Conservation (phyloP, 2,888 invertebrate genomes). For the Ochropleura leucogaster region DNA sequence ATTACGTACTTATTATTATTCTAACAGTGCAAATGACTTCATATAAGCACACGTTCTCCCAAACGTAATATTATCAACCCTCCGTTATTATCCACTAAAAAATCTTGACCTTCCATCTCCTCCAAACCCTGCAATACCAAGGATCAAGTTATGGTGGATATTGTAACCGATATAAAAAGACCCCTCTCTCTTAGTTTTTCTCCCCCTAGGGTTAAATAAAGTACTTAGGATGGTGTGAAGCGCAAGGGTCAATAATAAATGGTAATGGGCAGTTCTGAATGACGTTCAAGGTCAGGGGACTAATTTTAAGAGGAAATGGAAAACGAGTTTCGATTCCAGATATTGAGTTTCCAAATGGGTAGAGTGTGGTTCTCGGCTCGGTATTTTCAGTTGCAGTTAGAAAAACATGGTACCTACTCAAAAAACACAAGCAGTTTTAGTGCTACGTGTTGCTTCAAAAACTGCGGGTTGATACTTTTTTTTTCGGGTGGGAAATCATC, state of each 20-base stretch:
- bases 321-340: slow-evolving; percentile 36
- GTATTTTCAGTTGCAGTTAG: not conserved
- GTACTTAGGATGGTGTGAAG: slow-evolving; percentile 38
- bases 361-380: not conserved
- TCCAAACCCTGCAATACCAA: not conserved
- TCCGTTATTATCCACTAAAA: slow-evolving; percentile 3
- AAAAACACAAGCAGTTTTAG: not conserved
- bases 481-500: too few relatives aligned
- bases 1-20: slow-evolving; percentile 27
- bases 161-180: slow-evolving; percentile 48
- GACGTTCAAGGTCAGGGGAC: slow-evolving; percentile 51
- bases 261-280: slow-evolving; percentile 47
- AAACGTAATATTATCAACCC: slow-evolving; percentile 46
- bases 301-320: slow-evolving; percentile 47
- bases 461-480: too few relatives aligned
- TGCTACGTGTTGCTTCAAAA: too few relatives aligned
- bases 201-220: slow-evolving; percentile 53
- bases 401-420: not conserved
- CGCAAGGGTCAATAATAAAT: slow-evolving; percentile 49
- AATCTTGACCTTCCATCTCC: not conserved
- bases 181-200: slow-evolving; percentile 43
- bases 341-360: slow-evolving; percentile 8
- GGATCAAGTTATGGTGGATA: slow-evolving; percentile 15
- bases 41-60: slow-evolving; percentile 30
- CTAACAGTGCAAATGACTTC: slow-evolving; percentile 41